These are phyloP conservation scores for Eupithecia exiguata DNA, from an alignment of 2,888 invertebrate species.

Conservation along the genomic window DNA sequence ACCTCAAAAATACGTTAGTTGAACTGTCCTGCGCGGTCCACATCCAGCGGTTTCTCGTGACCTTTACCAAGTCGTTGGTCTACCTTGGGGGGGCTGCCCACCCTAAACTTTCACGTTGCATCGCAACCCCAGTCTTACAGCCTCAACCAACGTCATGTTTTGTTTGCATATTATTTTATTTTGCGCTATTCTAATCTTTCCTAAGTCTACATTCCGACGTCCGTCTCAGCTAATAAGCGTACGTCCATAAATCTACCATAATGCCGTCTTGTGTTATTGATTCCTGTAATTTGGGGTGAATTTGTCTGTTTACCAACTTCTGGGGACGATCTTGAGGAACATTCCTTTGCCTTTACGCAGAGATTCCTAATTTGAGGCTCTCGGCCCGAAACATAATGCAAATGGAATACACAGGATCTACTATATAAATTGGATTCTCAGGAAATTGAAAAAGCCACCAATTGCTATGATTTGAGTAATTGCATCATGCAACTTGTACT, in stretches of 20 bases:
- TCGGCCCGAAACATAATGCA: too few species aligned
- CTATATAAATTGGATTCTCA: too few species aligned
- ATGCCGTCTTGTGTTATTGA: constrained; percentile 75
- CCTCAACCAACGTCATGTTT: too few species aligned
- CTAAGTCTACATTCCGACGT: constrained; percentile 54
- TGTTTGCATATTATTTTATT: background rate
- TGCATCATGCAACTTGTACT: too few species aligned
- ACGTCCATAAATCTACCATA: constrained; percentile 76
- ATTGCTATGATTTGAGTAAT: too few species aligned
- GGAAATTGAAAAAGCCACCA: too few species aligned
- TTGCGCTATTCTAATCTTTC: constrained; percentile 33
- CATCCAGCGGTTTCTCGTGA: background rate
- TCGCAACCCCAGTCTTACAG: too few species aligned
- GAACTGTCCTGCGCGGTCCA: background rate
- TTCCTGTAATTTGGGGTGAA: constrained; percentile 64
- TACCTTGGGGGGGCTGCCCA: background rate
- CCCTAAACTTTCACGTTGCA: too few species aligned
- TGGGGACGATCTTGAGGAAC: background rate
- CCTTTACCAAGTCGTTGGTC: background rate
- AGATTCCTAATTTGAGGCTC: background rate
- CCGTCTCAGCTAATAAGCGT: constrained; percentile 73
- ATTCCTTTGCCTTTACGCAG: background rate
- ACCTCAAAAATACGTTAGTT: background rate
- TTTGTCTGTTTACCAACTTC: constrained; percentile 25
- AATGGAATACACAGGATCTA: too few species aligned